Evolutionary conservation across 2,797 vertebrate species (phyloP).

Genomic region (Pampus argenteus): DNA sequence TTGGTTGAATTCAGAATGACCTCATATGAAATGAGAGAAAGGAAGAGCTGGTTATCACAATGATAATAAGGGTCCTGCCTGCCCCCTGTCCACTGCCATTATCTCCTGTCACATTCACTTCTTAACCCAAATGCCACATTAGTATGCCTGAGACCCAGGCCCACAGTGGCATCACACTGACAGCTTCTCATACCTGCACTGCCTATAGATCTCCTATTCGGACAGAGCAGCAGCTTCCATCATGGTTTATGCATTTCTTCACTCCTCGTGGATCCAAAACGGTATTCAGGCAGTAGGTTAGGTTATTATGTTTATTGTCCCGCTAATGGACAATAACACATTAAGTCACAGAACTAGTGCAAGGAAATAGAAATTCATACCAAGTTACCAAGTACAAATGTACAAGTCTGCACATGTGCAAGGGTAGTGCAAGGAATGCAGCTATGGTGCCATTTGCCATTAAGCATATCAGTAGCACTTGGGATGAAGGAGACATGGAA

Average conservation of each 20-base stretch:
- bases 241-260: slow-evolving; percentile 72
- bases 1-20: slow-evolving; percentile 34
- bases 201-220: slow-evolving; percentile 59
- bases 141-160: slow-evolving; percentile 72
- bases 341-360: no score
- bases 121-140: slow-evolving; percentile 84
- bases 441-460: no score
- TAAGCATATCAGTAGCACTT: no score
- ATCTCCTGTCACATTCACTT: slow-evolving; percentile 73
- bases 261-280: slow-evolving; percentile 41
- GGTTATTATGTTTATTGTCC: no score
- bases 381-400: no score
- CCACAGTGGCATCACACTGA: slow-evolving; percentile 55
- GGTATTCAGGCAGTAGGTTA: slow-evolving; percentile 38
- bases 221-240: slow-evolving; percentile 50
- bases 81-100: slow-evolving; percentile 74
- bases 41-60: slow-evolving; percentile 51
- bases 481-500: no score
- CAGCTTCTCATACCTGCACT: slow-evolving; percentile 57
- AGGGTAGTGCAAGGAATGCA: no score
- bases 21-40: slow-evolving; percentile 43
- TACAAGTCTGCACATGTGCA: no score
- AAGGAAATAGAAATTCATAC: no score
- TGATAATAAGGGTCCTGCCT: slow-evolving; percentile 57
- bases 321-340: no score